A percentile compares a stretch with the other conserved stretches of the same genome.
phyloP scores from a whole-genome alignment of 2,888 invertebrate genomes.

The Mythimna ferrago region DNA sequence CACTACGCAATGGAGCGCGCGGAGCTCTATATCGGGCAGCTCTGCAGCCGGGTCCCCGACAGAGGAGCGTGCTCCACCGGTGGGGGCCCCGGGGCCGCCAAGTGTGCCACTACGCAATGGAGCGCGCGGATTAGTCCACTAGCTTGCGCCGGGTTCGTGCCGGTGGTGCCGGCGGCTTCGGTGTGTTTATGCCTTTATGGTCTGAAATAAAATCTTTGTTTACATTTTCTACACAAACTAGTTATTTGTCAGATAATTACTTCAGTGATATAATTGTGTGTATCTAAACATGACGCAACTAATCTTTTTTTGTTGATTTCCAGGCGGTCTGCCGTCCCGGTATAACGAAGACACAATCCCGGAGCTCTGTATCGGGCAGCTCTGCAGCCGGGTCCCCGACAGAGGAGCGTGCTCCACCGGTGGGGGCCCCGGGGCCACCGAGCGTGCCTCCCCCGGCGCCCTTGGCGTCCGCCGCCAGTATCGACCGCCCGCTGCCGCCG shows the following conservation, averaged over 20 bases:
- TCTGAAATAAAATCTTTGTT: slow-evolving; percentile 1
- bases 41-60: slow-evolving; percentile 85
- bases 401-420: slow-evolving; percentile 79
- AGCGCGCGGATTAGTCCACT: too few relatives aligned
- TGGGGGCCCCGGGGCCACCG: slow-evolving; percentile 80
- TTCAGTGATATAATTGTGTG: not conserved
- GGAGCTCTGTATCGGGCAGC: slow-evolving; percentile 88
- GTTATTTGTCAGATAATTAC: not conserved
- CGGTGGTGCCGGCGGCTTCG: too few relatives aligned
- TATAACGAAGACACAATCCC: slow-evolving; percentile 83
- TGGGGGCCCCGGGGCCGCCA: slow-evolving; percentile 80
- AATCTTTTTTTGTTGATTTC: slow-evolving; percentile 49
- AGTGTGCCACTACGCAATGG: slow-evolving; percentile 69
- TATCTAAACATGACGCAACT: not conserved
- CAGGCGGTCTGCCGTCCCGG: slow-evolving; percentile 88
- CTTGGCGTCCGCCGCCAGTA: slow-evolving; percentile 83
- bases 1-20: too few relatives aligned
- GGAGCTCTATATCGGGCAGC: slow-evolving; percentile 88
- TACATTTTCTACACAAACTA: not conserved
- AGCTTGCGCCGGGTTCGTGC: too few relatives aligned
- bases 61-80: slow-evolving; percentile 79
- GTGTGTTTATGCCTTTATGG: too few relatives aligned
- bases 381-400: slow-evolving; percentile 85
- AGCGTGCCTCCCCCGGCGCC: slow-evolving; percentile 84
- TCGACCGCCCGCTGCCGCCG: slow-evolving; percentile 91